phyloP scores from a whole-genome alignment of 2,797 vertebrate species.

The Pipistrellus nathusii region DNA sequence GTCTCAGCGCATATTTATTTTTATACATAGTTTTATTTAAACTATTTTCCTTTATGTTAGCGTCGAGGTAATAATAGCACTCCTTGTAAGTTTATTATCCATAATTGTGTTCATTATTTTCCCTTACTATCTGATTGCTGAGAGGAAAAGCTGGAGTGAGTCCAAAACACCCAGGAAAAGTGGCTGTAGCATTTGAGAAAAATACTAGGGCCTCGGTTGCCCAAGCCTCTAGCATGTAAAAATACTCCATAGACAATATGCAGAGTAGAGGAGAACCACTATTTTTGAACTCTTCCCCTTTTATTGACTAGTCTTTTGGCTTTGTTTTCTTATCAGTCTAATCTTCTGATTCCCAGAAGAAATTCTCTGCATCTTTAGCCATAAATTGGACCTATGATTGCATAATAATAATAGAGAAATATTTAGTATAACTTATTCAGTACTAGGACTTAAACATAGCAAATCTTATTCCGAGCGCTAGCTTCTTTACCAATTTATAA shows the following conservation, averaged over 20 bases:
- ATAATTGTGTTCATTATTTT: constrained; percentile 1
- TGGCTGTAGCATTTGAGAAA: neutral
- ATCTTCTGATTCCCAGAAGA: neutral
- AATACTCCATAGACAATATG: neutral
- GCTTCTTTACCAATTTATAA: constrained; percentile 3
- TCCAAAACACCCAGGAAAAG: neutral
- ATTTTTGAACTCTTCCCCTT: neutral
- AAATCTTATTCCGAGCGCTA: neutral
- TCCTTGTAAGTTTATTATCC: neutral
- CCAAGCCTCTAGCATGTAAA: neutral
- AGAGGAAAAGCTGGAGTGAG: neutral
- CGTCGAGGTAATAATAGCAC: neutral
- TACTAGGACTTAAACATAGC: neutral
- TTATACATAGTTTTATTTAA: constrained; percentile 9
- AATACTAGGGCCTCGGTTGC: neutral
- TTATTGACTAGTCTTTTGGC: neutral
- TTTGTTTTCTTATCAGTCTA: neutral
- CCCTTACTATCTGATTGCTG: neutral
- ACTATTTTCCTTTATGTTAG: neutral
- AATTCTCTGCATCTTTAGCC: constrained; percentile 4
- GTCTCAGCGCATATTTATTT: neutral
- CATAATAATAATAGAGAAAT: neutral
- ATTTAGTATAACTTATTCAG: neutral
- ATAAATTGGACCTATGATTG: neutral
- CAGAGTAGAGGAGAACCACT: neutral